phyloP scores from a whole-genome alignment of 2,113 vertebrate species.

The Tetrao urogallus region DNA sequence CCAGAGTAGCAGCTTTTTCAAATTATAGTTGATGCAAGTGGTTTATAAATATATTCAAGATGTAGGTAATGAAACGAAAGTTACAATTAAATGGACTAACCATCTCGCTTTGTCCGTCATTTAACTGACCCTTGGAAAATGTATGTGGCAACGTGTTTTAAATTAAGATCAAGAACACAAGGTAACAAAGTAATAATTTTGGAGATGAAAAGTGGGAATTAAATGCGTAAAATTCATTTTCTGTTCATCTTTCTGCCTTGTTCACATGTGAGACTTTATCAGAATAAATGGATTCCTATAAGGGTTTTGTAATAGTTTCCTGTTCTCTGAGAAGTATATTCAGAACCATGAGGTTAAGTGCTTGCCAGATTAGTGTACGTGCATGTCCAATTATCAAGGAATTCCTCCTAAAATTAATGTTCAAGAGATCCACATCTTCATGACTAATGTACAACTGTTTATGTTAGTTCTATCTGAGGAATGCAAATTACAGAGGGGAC shows the following conservation, averaged over 20 bases:
- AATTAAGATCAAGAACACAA: constrained; percentile 3
- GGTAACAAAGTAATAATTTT: background rate
- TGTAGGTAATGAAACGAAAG: constrained; percentile 17
- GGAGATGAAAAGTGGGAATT: background rate
- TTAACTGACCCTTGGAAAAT: constrained; percentile 48
- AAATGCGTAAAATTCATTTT: background rate
- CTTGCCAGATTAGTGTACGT: background rate
- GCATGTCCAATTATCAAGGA: background rate
- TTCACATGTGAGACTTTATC: background rate
- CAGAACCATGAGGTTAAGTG: background rate
- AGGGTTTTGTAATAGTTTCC: background rate
- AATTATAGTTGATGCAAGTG: background rate
- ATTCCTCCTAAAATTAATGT: background rate
- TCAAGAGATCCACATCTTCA: background rate
- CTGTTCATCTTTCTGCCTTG: background rate
- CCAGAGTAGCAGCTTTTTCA: background rate
- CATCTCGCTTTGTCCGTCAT: constrained; percentile 29
- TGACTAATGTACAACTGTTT: background rate
- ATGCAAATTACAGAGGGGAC: background rate
- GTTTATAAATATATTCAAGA: constrained; percentile 10
- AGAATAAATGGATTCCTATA: background rate
- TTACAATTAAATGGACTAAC: constrained; percentile 36
- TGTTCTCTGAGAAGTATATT: too few relatives aligned
- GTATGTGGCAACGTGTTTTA: background rate
- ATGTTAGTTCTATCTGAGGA: background rate